phyloP scores from a whole-genome alignment of 2,888 invertebrate species.

The Perizoma flavofasciatum region DNA sequence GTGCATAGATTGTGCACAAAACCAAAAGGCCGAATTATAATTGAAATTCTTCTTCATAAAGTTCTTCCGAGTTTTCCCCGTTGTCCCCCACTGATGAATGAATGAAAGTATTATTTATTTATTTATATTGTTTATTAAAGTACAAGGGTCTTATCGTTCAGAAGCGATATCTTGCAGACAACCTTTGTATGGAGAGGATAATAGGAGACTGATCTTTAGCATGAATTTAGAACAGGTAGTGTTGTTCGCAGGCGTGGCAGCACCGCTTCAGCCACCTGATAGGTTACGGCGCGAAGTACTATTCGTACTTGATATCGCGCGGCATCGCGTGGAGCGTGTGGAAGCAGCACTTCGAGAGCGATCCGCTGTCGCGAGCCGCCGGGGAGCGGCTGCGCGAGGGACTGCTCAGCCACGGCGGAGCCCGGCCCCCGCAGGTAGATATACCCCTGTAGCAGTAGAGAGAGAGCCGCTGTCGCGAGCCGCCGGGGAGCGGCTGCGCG shows the following conservation, averaged over 20 bases:
- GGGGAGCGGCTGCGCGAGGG: conserved; percentile 91
- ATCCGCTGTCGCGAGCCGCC: conserved; percentile 89
- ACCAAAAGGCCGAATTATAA: no score
- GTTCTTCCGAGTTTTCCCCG: no score
- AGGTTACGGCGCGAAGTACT: conserved; percentile 99
- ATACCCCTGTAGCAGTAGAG: no score
- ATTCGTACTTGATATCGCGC: conserved; percentile 97
- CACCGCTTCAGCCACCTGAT: conserved; percentile 97
- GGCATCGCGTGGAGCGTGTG: conserved; percentile 97
- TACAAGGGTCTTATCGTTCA: no score
- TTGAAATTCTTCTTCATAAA: no score
- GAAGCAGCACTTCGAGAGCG: conserved; percentile 91
- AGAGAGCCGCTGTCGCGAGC: conserved; percentile 88
- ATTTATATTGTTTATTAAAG: no score
- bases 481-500: conserved; percentile 91
- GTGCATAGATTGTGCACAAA: no score
- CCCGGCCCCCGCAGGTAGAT: conserved; percentile 88
- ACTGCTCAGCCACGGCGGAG: conserved; percentile 94
- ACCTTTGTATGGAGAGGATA: no score
- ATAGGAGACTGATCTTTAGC: conserved; percentile 15
- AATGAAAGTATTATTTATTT: no score
- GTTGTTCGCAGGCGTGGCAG: conserved; percentile 91
- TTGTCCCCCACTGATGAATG: no score
- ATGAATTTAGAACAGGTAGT: background rate
- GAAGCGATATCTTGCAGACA: no score